A percentile compares a stretch with the other conserved stretches of the same genome.
phyloP scores from a whole-genome alignment of 2,888 invertebrate species.

The Tineola bisselliella region DNA sequence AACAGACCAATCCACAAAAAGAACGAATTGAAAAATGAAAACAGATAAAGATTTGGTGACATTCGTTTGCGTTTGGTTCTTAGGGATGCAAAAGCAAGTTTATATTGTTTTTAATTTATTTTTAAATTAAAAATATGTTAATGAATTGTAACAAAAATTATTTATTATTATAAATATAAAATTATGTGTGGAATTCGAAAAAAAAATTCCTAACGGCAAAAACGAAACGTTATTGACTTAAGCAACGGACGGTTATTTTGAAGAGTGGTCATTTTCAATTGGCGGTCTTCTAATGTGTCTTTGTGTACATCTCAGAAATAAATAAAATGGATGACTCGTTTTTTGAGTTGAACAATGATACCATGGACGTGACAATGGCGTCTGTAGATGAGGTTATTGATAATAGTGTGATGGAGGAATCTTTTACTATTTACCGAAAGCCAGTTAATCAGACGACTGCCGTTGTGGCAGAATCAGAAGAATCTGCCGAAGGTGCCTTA shows the following conservation, averaged over 20 bases:
- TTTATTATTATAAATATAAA: too few relatives aligned
- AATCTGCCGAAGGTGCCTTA: slow-evolving; percentile 24
- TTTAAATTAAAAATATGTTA: too few relatives aligned
- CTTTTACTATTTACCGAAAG: slow-evolving; percentile 29
- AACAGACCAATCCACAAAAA: too few relatives aligned
- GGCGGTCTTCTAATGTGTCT: neutral
- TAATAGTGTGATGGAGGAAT: slow-evolving; percentile 36
- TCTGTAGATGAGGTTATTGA: slow-evolving; percentile 45
- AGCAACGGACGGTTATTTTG: slow-evolving; percentile 25
- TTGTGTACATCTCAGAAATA: slow-evolving; percentile 20
- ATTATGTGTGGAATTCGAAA: too few relatives aligned
- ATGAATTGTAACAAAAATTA: too few relatives aligned
- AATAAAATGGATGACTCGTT: slow-evolving; percentile 48
- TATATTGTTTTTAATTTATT: too few relatives aligned
- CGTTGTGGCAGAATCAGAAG: slow-evolving; percentile 53
- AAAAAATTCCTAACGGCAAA: slow-evolving; percentile 7
- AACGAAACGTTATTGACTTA: slow-evolving; percentile 24
- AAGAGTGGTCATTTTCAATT: slow-evolving; percentile 15
- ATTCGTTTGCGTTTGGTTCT: too few relatives aligned
- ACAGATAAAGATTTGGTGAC: too few relatives aligned
- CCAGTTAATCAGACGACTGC: slow-evolving; percentile 43
- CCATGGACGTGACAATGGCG: slow-evolving; percentile 24
- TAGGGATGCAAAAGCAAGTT: too few relatives aligned
- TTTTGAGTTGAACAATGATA: slow-evolving; percentile 47
- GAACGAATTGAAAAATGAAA: too few relatives aligned